These are phyloP conservation scores for Hippocampus zosterae DNA, from an alignment of 2,113 vertebrate genomes.

Conservation along the genomic window DNA sequence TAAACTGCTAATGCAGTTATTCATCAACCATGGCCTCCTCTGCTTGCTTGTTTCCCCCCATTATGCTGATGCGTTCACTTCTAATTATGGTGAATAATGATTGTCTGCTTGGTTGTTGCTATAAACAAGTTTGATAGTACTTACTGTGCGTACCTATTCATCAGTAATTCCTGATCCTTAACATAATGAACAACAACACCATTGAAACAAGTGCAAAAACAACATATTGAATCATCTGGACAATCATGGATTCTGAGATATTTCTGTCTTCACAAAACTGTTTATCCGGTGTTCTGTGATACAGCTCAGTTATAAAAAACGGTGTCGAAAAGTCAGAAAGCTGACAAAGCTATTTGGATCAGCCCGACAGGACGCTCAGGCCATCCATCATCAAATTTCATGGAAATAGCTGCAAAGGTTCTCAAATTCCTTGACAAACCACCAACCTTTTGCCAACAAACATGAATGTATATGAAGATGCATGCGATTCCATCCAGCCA, in stretches of 20 bases:
- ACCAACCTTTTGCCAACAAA: neutral
- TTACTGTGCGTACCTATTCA: slow-evolving; percentile 17
- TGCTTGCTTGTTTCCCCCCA: slow-evolving; percentile 52
- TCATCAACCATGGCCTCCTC: slow-evolving; percentile 46
- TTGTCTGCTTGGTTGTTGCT: slow-evolving; percentile 34
- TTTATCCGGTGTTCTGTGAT: neutral
- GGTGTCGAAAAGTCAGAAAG: neutral
- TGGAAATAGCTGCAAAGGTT: neutral
- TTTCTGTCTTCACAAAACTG: neutral
- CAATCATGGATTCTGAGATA: neutral
- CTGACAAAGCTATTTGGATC: neutral
- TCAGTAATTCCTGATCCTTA: neutral
- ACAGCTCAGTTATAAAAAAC: neutral
- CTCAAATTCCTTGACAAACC: neutral
- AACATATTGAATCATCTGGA: no score
- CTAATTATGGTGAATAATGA: slow-evolving; percentile 55
- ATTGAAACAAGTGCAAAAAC: neutral
- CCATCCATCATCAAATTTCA: slow-evolving; percentile 1
- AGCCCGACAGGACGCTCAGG: neutral
- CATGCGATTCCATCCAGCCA: neutral
- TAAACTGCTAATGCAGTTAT: slow-evolving; percentile 62
- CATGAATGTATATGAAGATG: neutral
- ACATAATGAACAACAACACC: slow-evolving; percentile 1
- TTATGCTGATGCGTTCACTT: slow-evolving; percentile 52
- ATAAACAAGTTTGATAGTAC: slow-evolving; percentile 28